Base-by-base conservation (phyloP, 2,797 vertebrate species). In the Anolis apletophallus region DNA sequence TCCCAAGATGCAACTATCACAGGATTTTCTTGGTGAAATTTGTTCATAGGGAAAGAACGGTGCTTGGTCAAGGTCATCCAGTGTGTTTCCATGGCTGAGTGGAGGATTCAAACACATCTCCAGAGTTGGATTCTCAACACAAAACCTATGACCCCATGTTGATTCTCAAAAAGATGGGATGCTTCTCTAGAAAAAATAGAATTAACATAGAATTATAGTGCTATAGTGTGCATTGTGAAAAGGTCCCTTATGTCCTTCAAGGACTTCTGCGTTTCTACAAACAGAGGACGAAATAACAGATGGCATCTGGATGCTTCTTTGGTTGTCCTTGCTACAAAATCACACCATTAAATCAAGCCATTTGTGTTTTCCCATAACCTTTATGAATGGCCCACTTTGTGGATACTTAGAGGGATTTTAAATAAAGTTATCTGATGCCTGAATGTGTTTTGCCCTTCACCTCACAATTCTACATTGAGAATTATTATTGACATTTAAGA, bases 401-500 rank as follows among this genome's bases (percentile, higher is more conserved):
- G 68, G 55, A 74, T 50, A 72, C 52, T 36, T 55, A 78, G 80
- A 78, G 50, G 19, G 17, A 32, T 46, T 79, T 89, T 80, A 79
- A 86, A 74, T 83, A 79, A 36, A 83, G 68, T 73, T 90, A 91
- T 93, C 92, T 91, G 81, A 84, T 93, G 90, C 57, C 79, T 91
- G 75, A 9, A 0, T 90, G 84, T 88, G 78, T 82, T 93, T 92
- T 94, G 90, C 87, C 88, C 87, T 94, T 94, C 84, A 81, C 90
- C 90, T 92, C 59, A n/a, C 89, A 76, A 84, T 91, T 84, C 91
- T 77, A 73, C 90, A 81, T 40, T 68, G 80, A 89, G 90, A 94
- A 89, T 91, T 92, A 92, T 91, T 93, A 92, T 87, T 95, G 91
- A 94, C 93, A 94, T 93, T 95, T 93, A 90, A 93, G 85, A 92